Percentiles rank a stretch among this genome's conserved stretches.
Conservation (phyloP, 2,113 vertebrate species). For the Sphyrna mokarran region DNA sequence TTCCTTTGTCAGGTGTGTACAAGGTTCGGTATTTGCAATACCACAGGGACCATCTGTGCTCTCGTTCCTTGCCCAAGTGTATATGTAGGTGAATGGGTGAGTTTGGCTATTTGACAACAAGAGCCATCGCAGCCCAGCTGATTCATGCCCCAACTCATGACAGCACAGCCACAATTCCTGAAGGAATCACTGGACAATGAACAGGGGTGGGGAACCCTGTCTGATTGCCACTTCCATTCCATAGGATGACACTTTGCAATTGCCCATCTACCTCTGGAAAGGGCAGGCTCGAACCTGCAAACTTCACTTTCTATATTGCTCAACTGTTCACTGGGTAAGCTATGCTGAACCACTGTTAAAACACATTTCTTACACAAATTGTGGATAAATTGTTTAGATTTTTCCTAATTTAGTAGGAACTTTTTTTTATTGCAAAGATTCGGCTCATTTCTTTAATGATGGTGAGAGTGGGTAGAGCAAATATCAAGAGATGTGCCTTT, state of each 20-base stretch:
- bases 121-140: neutral
- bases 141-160: neutral
- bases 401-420: neutral
- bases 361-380: neutral
- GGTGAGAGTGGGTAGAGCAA: neutral
- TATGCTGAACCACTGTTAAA: neutral
- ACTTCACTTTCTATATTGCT: neutral
- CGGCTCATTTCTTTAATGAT: constrained; percentile 31
- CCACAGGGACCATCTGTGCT: neutral
- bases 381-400: neutral
- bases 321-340: neutral
- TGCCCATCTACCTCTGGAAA: neutral
- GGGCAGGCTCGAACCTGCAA: neutral
- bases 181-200: neutral
- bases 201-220: neutral
- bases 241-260: neutral
- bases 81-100: neutral
- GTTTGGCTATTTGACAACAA: neutral
- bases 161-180: neutral
- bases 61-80: neutral
- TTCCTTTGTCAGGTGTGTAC: too few species aligned
- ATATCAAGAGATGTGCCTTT: neutral
- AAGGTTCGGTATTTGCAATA: neutral
- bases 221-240: neutral
- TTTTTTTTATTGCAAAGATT: neutral